Conservation (phyloP, 2,113 vertebrate genomes). For the Agapornis roseicollis region DNA sequence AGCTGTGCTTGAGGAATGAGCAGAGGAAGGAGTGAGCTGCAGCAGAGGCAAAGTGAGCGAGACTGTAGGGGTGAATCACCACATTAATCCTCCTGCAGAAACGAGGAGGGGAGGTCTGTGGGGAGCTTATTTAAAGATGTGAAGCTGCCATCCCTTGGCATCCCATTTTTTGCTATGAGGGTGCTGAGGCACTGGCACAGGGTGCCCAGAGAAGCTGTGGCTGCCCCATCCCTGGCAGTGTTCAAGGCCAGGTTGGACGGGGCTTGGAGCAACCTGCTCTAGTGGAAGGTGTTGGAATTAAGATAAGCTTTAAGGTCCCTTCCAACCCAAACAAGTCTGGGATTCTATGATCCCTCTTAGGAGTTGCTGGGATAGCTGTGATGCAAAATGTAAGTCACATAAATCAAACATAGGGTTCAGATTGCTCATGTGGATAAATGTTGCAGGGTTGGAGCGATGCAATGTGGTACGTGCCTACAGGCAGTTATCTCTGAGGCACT, state of each 20-base stretch:
- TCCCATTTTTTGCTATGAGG: not conserved
- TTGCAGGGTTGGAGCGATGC: too few species aligned
- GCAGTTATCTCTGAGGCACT: too few species aligned
- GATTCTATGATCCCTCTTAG: not conserved
- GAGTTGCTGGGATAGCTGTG: not conserved
- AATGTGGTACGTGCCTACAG: too few species aligned
- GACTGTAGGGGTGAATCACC: not conserved
- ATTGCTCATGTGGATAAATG: not conserved
- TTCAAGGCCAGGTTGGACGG: too few species aligned
- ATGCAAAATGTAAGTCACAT: not conserved
- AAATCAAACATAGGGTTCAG: not conserved
- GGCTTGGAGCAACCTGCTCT: not conserved
- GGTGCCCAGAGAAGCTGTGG: not conserved
- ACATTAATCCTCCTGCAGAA: not conserved
- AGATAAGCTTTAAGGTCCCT: not conserved
- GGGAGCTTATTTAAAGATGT: not conserved
- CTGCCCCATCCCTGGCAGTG: not conserved
- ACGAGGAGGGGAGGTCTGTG: not conserved
- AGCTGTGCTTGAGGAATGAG: not conserved
- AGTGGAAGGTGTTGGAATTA: not conserved
- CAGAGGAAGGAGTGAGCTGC: accelerated
- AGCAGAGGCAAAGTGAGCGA: not conserved
- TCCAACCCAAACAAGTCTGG: not conserved
- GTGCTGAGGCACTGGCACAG: not conserved
- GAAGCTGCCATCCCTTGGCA: not conserved